Percentiles rank a stretch among this genome's conserved stretches.
phyloP scores from a whole-genome alignment of 2,113 vertebrate species.

The Planiliza haematocheilus region DNA sequence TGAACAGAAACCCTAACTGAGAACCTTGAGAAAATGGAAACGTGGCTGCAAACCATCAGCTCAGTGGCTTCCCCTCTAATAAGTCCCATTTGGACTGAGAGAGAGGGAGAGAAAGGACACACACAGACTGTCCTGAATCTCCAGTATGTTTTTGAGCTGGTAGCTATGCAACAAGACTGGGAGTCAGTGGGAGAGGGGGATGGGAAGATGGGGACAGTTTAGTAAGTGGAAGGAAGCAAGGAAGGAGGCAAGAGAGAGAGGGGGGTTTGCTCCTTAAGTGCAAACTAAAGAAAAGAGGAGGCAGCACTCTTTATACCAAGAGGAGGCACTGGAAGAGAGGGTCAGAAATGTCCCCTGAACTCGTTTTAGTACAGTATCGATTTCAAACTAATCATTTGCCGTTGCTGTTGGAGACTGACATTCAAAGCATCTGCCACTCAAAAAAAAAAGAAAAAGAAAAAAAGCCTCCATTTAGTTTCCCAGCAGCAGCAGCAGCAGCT shows the following conservation, averaged over 20 bases:
- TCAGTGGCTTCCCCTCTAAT: conserved; percentile 37
- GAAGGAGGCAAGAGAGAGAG: conserved; percentile 14
- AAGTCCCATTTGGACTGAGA: conserved; percentile 67
- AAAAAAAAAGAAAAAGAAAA: neutral
- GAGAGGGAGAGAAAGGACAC: conserved; percentile 51
- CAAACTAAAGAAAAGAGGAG: conserved; percentile 59
- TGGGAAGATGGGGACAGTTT: conserved; percentile 78
- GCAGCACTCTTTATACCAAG: conserved; percentile 39
- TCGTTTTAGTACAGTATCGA: conserved; percentile 26
- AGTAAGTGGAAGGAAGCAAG: conserved; percentile 60
- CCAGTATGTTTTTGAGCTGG: conserved; percentile 81
- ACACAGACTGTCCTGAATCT: conserved; percentile 79
- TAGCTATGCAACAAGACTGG: conserved; percentile 85
- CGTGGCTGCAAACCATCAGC: conserved; percentile 8
- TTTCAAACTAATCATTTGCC: conserved; percentile 17
- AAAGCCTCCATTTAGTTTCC: conserved; percentile 12
- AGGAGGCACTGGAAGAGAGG: conserved; percentile 30
- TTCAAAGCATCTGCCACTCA: conserved; percentile 19
- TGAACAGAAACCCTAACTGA: conserved; percentile 32
- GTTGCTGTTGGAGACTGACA: conserved; percentile 5
- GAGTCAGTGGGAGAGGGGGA: conserved; percentile 79
- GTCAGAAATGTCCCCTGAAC: conserved; percentile 30
- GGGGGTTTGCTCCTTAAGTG: conserved; percentile 49
- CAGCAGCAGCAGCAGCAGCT: conserved; percentile 15
- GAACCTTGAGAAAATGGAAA: conserved; percentile 22